Evolutionary conservation across 2,797 vertebrate genomes (phyloP).

Genomic region (Rhinella marina): DNA sequence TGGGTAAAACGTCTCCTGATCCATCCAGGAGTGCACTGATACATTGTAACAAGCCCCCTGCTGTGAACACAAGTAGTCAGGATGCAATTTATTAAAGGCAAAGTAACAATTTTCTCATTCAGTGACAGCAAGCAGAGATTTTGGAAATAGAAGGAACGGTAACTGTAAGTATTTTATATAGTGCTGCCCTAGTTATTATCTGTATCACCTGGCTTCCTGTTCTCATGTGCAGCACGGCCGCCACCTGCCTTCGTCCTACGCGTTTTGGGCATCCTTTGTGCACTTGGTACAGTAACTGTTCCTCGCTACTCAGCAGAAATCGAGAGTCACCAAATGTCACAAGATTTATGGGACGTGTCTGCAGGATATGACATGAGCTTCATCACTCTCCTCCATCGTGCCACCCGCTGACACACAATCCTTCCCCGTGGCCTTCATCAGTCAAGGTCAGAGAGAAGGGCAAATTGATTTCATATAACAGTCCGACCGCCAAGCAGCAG

Average conservation of each 20-base stretch:
- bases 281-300: slow-evolving; percentile 27
- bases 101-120: too few species aligned
- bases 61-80: neutral
- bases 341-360: slow-evolving; percentile 52
- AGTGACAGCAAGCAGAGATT: too few species aligned
- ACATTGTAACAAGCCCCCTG: neutral
- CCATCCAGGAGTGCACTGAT: neutral
- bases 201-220: neutral
- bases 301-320: slow-evolving; percentile 40
- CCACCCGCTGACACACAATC: slow-evolving; percentile 39
- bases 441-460: slow-evolving; percentile 49
- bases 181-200: too few species aligned
- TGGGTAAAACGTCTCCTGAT: neutral
- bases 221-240: neutral
- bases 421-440: slow-evolving; percentile 14
- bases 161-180: too few species aligned
- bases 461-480: slow-evolving; percentile 47
- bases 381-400: slow-evolving; percentile 50
- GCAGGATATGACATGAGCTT: slow-evolving; percentile 34
- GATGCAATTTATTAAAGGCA: too few species aligned
- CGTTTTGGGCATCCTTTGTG: neutral
- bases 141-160: too few species aligned
- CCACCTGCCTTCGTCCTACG: neutral
- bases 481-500: neutral
- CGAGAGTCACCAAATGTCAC: slow-evolving; percentile 21